phyloP scores from a whole-genome alignment of 2,888 invertebrate genomes.

The Rotaria sp. region DNA sequence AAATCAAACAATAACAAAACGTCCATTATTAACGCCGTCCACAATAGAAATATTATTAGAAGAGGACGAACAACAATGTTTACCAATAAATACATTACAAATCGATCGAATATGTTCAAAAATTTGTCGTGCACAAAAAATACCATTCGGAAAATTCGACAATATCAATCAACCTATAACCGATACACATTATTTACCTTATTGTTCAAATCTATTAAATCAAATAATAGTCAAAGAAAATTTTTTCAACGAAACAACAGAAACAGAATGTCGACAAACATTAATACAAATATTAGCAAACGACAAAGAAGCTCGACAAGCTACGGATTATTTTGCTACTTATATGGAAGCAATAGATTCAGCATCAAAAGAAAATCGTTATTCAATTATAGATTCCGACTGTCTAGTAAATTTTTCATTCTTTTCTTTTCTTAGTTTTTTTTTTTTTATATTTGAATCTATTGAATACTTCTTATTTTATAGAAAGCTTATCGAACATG shows the following conservation, averaged over 20 bases:
- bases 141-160: neutral
- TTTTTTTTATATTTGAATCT: neutral
- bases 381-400: neutral
- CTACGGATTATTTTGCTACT: neutral
- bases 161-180: neutral
- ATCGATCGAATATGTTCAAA: constrained; percentile 5
- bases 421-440: neutral
- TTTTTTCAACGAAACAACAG: neutral
- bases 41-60: neutral
- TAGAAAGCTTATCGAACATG: constrained; percentile 1
- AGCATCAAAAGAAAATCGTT: neutral
- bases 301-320: neutral
- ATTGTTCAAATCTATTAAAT: neutral
- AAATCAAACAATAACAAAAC: neutral
- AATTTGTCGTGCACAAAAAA: neutral
- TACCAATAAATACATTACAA: neutral
- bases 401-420: neutral
- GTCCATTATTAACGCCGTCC: neutral
- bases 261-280: neutral
- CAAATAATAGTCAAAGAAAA: neutral
- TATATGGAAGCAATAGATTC: constrained; percentile 23
- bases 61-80: neutral
- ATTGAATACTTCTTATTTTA: neutral
- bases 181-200: neutral
- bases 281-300: neutral